Conservation (phyloP, 2,113 vertebrate species). For the Psophia crepitans region DNA sequence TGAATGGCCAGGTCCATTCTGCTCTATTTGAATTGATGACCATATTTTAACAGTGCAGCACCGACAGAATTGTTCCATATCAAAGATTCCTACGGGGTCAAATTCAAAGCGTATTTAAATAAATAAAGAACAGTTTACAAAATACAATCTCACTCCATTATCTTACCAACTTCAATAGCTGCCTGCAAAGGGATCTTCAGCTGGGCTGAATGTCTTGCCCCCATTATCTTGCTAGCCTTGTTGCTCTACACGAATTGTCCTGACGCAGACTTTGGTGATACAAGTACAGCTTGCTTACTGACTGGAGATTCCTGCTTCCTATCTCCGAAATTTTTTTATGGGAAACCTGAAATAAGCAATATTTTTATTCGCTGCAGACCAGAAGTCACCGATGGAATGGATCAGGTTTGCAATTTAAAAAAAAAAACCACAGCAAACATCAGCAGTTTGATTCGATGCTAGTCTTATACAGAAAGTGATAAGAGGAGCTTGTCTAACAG, state of each 20-base stretch:
- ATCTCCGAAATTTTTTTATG: not conserved
- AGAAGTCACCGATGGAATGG: not conserved
- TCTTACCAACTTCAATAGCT: not conserved
- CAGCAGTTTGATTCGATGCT: not conserved
- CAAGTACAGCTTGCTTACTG: not conserved
- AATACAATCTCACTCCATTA: not conserved
- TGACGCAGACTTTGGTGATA: not conserved
- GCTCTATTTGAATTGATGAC: not conserved
- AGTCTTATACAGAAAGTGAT: not conserved
- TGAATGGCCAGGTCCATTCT: not conserved
- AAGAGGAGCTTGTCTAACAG: not conserved
- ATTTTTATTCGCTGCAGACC: not conserved
- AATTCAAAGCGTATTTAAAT: not conserved
- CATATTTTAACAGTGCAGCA: not conserved
- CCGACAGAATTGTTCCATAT: not conserved
- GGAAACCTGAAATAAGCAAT: not conserved
- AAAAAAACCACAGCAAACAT: not conserved
- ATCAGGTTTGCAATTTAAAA: not conserved
- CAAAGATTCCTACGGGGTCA: not conserved
- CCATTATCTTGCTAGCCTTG: not conserved
- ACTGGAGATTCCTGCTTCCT: not conserved
- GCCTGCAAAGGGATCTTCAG: not conserved
- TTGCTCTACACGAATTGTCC: not conserved
- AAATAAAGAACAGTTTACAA: not conserved
- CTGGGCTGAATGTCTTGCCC: not conserved